phyloP scores from a whole-genome alignment of 2,888 invertebrate species.

The Leptinotarsa peninsularis region DNA sequence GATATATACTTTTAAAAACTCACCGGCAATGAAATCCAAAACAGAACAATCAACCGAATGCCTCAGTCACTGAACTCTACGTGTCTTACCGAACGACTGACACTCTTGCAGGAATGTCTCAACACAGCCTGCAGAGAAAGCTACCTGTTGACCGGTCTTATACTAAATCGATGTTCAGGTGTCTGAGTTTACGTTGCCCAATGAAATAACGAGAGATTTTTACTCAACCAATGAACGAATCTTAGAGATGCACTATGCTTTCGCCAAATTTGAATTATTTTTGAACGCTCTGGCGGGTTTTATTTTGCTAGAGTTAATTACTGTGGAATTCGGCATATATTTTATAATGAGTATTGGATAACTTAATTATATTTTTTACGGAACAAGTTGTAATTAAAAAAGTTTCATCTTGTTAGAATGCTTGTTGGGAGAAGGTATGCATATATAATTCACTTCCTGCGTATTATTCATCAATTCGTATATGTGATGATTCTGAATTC shows the following conservation, averaged over 20 bases:
- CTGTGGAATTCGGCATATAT: slow-evolving; percentile 10
- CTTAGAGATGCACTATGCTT: slow-evolving; percentile 16
- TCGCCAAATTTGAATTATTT: slow-evolving; percentile 26
- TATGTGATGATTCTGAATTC: not conserved
- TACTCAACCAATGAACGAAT: slow-evolving; percentile 47
- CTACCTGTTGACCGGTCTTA: slow-evolving; percentile 45
- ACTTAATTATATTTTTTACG: not conserved
- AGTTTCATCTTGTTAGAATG: not conserved
- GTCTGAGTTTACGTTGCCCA: slow-evolving; percentile 46
- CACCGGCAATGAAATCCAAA: slow-evolving; percentile 24
- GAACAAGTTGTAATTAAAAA: not conserved
- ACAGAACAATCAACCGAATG: slow-evolving; percentile 15
- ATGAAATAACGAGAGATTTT: slow-evolving; percentile 36
- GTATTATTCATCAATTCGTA: not conserved
- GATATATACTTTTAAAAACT: slow-evolving; percentile 7
- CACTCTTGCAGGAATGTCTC: slow-evolving; percentile 33
- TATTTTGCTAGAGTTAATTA: slow-evolving; percentile 1
- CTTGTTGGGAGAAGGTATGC: not conserved
- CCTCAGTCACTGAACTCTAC: slow-evolving; percentile 27
- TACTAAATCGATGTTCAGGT: slow-evolving; percentile 52
- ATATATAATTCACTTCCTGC: not conserved
- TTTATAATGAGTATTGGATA: not conserved
- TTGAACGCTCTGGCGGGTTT: slow-evolving; percentile 22
- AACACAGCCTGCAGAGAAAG: slow-evolving; percentile 44
- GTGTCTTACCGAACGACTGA: slow-evolving; percentile 23